These are phyloP conservation scores for Drosophila histrio DNA, from an alignment of 2,888 invertebrate species.

Conservation along the genomic window DNA sequence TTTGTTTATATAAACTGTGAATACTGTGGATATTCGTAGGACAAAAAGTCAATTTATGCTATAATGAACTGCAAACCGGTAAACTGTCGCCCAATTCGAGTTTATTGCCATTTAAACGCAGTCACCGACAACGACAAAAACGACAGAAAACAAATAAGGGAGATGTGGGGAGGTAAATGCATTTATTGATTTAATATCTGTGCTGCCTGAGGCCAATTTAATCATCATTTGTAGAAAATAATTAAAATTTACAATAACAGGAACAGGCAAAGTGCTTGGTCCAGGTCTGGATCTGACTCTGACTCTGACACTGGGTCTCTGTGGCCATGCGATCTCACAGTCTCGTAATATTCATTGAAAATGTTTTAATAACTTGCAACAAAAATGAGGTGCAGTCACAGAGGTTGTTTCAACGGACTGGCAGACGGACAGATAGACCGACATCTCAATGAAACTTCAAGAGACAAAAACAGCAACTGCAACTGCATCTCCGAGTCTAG, in stretches of 20 bases:
- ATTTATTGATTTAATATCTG: constrained; percentile 78
- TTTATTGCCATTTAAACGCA: constrained; percentile 67
- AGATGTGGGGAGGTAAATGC: constrained; percentile 5
- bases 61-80: constrained; percentile 79
- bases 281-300: background rate
- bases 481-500: constrained; percentile 7
- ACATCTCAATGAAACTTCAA: constrained; percentile 50
- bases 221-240: constrained; percentile 81
- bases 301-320: background rate
- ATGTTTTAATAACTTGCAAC: constrained; percentile 62
- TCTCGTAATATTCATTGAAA: constrained; percentile 40
- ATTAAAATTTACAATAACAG: constrained; percentile 75
- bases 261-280: constrained; percentile 11
- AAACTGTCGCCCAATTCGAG: constrained; percentile 69
- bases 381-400: constrained; percentile 21
- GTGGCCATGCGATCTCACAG: constrained; percentile 10
- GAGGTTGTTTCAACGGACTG: constrained; percentile 10
- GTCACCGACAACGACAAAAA: constrained; percentile 16
- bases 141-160: background rate
- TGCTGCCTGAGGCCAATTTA: constrained; percentile 75
- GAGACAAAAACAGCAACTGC: constrained; percentile 29
- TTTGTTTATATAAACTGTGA: constrained; percentile 42
- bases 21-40: constrained; percentile 9
- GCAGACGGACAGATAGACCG: background rate
- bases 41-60: constrained; percentile 73